These are phyloP conservation scores for Ladona fulva DNA, from an alignment of 1,140 invertebrate species.

Conservation along the genomic window DNA sequence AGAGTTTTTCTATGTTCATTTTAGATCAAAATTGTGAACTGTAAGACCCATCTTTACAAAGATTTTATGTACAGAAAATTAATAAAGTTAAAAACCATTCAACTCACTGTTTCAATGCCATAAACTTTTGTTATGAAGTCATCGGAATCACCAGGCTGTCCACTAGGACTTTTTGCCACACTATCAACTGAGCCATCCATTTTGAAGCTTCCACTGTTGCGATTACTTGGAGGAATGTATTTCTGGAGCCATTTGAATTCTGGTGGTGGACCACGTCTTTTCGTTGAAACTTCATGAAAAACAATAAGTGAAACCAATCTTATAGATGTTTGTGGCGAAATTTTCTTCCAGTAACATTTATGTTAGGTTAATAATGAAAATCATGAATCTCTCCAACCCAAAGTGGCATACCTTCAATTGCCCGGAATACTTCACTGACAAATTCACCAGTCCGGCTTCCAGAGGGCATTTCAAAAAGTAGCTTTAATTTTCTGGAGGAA, in stretches of 20 bases:
- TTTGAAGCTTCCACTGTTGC: neutral
- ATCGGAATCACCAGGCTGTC: neutral
- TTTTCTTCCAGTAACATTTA: neutral
- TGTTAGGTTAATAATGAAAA: neutral
- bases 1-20: too few relatives aligned
- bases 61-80: too few relatives aligned
- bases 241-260: conserved; percentile 18
- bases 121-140: neutral
- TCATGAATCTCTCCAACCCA: neutral
- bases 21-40: too few relatives aligned
- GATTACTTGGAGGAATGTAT: conserved; percentile 13
- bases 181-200: neutral
- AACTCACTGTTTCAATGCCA: neutral
- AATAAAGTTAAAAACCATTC: neutral
- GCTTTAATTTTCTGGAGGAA: conserved; percentile 43
- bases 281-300: conserved; percentile 25
- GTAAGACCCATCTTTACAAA: too few relatives aligned
- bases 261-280: conserved; percentile 31
- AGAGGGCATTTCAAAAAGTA: conserved; percentile 53
- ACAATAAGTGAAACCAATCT: neutral
- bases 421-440: conserved; percentile 43
- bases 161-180: neutral
- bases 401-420: conserved; percentile 40
- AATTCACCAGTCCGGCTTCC: conserved; percentile 53
- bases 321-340: neutral